Evolutionary conservation across 1,140 invertebrate genomes (phyloP).

Genomic region (Pentalonia nigronervosa): DNA sequence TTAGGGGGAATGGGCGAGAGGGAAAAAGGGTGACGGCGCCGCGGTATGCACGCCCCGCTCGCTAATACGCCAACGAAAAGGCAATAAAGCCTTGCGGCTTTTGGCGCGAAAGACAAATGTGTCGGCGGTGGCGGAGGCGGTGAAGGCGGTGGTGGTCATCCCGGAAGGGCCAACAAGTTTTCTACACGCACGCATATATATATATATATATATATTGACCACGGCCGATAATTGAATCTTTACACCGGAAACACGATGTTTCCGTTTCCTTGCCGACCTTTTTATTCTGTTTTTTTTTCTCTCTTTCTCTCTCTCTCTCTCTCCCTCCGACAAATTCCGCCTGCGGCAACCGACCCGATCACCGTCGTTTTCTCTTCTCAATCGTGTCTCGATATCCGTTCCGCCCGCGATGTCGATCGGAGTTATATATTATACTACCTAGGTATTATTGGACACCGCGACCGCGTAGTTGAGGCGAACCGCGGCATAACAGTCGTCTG

Average conservation of each 20-base stretch:
- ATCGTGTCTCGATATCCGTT: background rate
- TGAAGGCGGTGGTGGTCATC: background rate
- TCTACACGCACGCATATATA: background rate
- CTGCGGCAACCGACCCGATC: background rate
- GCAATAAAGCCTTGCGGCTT: slow-evolving; percentile 54
- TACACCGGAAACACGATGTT: slow-evolving; percentile 43
- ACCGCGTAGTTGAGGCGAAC: too few species aligned
- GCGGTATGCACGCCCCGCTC: background rate
- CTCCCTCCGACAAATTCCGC: background rate
- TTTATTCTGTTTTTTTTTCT: background rate
- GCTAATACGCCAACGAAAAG: slow-evolving; percentile 29
- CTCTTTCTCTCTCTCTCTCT: too few species aligned
- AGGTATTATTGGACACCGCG: background rate
- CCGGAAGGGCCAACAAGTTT: slow-evolving; percentile 56
- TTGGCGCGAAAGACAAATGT: slow-evolving; percentile 55
- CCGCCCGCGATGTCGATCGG: background rate
- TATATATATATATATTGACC: slow-evolving; percentile 12
- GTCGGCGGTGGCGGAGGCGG: background rate
- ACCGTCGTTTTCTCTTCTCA: background rate
- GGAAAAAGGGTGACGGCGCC: slow-evolving; percentile 20
- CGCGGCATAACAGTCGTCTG: too few species aligned
- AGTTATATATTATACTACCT: background rate
- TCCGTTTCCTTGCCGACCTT: slow-evolving; percentile 47
- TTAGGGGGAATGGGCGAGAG: too few species aligned
- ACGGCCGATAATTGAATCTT: slow-evolving; percentile 50